Evolutionary conservation across 2,113 vertebrate genomes (phyloP).

Genomic region (Hassar affinis): DNA sequence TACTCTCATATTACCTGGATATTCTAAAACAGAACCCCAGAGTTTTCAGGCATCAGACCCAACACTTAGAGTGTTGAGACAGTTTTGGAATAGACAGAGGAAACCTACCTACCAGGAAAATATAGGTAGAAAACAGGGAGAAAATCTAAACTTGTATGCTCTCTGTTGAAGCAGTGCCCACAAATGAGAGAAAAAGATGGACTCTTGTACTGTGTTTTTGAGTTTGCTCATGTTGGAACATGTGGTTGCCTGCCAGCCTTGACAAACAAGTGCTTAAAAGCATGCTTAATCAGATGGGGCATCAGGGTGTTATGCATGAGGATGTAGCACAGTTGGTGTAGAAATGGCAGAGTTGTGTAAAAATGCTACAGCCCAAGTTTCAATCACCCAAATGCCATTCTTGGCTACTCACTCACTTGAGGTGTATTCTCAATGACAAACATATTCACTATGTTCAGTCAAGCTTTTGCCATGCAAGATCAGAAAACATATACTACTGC

Average conservation of each 20-base stretch:
- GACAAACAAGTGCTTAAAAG: not conserved
- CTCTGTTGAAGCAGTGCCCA: not conserved
- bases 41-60: not conserved
- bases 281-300: constrained; percentile 17
- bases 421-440: not conserved
- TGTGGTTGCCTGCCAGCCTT: too few species aligned
- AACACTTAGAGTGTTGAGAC: not conserved
- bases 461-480: not conserved
- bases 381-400: not conserved
- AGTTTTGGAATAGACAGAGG: not conserved
- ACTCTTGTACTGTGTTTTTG: too few species aligned
- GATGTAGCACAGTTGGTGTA: not conserved
- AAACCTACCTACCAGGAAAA: not conserved
- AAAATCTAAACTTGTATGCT: not conserved
- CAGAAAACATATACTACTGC: not conserved
- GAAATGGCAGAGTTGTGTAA: not conserved
- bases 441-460: not conserved
- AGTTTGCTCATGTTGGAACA: too few species aligned
- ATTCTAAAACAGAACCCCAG: not conserved
- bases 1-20: not conserved
- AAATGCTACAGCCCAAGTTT: not conserved
- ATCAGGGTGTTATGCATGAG: not conserved
- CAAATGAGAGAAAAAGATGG: not conserved
- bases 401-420: not conserved
- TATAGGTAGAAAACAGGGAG: too few species aligned